phyloP scores from a whole-genome alignment of 2,797 vertebrate species.

The Xenopus petersii region DNA sequence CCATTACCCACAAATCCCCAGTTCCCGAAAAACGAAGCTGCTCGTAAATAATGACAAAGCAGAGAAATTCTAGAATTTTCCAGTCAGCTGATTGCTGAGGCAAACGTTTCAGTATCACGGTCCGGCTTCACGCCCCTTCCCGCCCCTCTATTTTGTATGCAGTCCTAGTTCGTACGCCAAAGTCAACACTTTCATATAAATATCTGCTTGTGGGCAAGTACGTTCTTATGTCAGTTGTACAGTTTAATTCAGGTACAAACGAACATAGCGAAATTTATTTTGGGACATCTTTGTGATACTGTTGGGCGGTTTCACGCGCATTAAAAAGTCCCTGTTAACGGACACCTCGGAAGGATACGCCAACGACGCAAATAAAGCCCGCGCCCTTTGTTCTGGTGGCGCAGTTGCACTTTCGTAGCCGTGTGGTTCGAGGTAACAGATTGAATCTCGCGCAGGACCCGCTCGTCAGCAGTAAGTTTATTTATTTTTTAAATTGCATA shows the following conservation, averaged over 20 bases:
- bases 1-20: too few relatives aligned
- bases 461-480: too few relatives aligned
- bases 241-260: too few relatives aligned
- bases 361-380: background rate
- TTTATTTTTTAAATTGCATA: too few relatives aligned
- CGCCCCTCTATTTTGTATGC: too few relatives aligned
- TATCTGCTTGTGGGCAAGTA: too few relatives aligned
- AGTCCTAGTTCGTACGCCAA: too few relatives aligned
- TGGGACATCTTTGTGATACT: background rate
- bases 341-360: slow-evolving; percentile 14
- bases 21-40: too few relatives aligned
- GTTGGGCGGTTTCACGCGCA: background rate
- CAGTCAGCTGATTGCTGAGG: background rate
- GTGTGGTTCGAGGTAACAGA: background rate
- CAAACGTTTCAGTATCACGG: background rate
- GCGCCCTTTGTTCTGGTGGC: background rate
- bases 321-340: background rate
- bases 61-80: background rate
- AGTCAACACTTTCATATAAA: too few relatives aligned
- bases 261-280: too few relatives aligned
- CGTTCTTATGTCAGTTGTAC: too few relatives aligned
- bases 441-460: too few relatives aligned
- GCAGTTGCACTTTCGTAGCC: background rate
- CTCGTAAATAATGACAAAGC: background rate
- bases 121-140: background rate